Conservation (phyloP, 2,888 invertebrate species). For the Aporophyla nigra region DNA sequence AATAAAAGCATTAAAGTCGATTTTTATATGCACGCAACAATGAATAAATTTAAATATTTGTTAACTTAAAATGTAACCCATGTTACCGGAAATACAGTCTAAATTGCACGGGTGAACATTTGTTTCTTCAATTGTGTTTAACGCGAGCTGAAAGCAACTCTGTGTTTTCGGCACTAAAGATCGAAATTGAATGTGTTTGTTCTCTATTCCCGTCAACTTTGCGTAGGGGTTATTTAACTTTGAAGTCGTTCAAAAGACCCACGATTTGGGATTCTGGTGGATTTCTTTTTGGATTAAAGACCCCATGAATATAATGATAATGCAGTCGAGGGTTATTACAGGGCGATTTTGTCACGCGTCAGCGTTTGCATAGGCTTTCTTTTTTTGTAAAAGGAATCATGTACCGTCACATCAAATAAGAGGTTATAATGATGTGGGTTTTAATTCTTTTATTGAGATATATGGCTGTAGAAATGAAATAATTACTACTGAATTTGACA, state of each 20-base stretch:
- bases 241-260: slow-evolving; percentile 90
- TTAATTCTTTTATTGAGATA: slow-evolving; percentile 11
- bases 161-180: slow-evolving; percentile 72
- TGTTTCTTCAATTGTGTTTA: slow-evolving; percentile 82
- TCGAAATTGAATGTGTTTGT: slow-evolving; percentile 66
- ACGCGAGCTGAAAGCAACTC: slow-evolving; percentile 71
- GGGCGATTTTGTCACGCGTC: slow-evolving; percentile 83
- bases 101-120: slow-evolving; percentile 89
- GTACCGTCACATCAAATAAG: slow-evolving; percentile 46
- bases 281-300: slow-evolving; percentile 90
- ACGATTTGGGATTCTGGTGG: slow-evolving; percentile 89
- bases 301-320: slow-evolving; percentile 91
- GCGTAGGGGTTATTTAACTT: slow-evolving; percentile 88
- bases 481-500: neutral
- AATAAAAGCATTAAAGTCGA: slow-evolving; percentile 72
- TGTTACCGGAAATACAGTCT: slow-evolving; percentile 90
- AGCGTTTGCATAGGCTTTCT: slow-evolving; percentile 75
- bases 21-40: slow-evolving; percentile 73
- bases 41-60: slow-evolving; percentile 91
- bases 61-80: slow-evolving; percentile 91
- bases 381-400: slow-evolving; percentile 62
- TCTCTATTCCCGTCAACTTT: slow-evolving; percentile 70
- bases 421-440: slow-evolving; percentile 13
- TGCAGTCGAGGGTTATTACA: slow-evolving; percentile 83
- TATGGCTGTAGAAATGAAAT: neutral